Base-by-base conservation (phyloP, 2,797 vertebrate species). In the Lepus oiostolus region DNA sequence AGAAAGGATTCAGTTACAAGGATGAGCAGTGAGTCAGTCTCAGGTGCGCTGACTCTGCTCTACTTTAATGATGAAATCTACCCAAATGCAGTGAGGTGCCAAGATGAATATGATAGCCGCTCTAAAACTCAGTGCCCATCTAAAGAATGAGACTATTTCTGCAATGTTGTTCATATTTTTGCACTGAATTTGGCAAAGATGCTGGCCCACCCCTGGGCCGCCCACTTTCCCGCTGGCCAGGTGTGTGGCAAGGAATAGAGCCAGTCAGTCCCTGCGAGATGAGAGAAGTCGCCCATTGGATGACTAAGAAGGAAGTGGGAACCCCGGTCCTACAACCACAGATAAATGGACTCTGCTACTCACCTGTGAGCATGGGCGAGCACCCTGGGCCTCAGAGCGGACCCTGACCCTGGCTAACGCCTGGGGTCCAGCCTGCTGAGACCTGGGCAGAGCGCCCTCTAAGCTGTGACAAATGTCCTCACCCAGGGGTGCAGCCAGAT, bases 381-480 rank as follows among this genome's bases (percentile, higher is more conserved):
- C 21, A 50, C 12, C 30, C 5, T 4, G 1, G 17, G 26, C 0
- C 82, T 76, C 50, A 50, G 52, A 14, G 5, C 4, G 65, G 28
- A 47, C 30, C 17, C n/a, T 8, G 9, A 21, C 32, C 60, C 63
- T 54, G 52, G 42, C 32, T 38, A 28, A 71, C 42, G 19, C 1
- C 28, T 24, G 4, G 13, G 12, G 28, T 17, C 42, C 47, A 13
- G 22, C 74, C 47, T 63, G 54, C 35, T 54, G 32, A 60, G 52
- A 84, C 5, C 38, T 32, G 68, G 70, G 19, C 5, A 0, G n/a
- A 63, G 28, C 38, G 30, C 8, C 0, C 2, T 7, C 6, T 74
- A 7, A 0, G 28, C 1, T 67, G 1, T 2, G 5, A 50, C 5
- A 32, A 28, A 22, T 47, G 5, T 30, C 28, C 17, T 68, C 11